Conservation (phyloP, 2,113 vertebrate species). For the Malurus melanocephalus region DNA sequence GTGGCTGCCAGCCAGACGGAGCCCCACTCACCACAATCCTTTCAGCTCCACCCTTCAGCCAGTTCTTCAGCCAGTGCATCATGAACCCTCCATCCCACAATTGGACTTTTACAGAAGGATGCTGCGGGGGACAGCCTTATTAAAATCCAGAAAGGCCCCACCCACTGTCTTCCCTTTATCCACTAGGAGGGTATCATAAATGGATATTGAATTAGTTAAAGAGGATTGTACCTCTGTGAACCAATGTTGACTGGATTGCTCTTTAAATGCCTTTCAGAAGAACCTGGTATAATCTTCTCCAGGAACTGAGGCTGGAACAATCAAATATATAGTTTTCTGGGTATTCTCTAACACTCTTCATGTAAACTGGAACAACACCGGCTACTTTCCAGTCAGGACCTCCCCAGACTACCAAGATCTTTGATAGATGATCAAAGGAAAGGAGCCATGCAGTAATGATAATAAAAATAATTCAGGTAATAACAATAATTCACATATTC, state of each 20-base stretch:
- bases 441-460: background rate
- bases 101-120: background rate
- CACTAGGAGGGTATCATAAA: background rate
- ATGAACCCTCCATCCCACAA: background rate
- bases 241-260: background rate
- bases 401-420: background rate
- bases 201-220: background rate
- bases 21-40: background rate
- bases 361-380: background rate
- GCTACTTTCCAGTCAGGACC: background rate
- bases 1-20: accelerated
- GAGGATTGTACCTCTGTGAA: background rate
- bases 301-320: background rate
- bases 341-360: background rate
- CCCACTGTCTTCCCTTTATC: background rate
- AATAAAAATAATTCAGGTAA: background rate
- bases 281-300: background rate
- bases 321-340: background rate
- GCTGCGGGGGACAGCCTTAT: background rate
- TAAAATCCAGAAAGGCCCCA: background rate
- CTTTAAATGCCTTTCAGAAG: background rate
- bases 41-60: background rate
- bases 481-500: background rate
- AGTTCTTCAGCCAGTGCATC: background rate
- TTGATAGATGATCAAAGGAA: background rate